Conservation (phyloP, 2,888 invertebrate genomes). For the Plebejus melissa region DNA sequence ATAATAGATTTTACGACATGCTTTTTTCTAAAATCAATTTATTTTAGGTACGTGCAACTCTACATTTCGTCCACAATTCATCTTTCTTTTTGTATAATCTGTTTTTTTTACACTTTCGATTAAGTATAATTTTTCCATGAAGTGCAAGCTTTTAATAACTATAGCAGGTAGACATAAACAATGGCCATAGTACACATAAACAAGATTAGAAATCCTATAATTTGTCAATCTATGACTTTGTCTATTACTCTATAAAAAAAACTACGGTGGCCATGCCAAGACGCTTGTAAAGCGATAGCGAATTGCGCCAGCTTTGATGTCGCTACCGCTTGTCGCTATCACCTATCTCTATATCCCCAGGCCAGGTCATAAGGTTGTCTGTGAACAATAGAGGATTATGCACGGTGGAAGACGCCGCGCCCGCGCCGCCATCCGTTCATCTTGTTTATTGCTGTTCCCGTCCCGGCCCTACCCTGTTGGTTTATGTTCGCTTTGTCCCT, state of each 20-base stretch:
- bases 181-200: too few relatives aligned
- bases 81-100: neutral
- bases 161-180: too few relatives aligned
- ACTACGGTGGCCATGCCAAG: too few relatives aligned
- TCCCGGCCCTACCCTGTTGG: neutral
- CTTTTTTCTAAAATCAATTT: neutral
- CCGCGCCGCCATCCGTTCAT: constrained; percentile 38
- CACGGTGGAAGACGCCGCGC: constrained; percentile 54
- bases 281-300: too few relatives aligned
- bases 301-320: too few relatives aligned
- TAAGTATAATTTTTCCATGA: too few relatives aligned
- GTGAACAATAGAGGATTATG: constrained; percentile 64
- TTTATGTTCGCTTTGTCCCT: constrained; percentile 8
- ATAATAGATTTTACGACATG: neutral
- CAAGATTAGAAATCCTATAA: too few relatives aligned
- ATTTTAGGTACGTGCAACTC: neutral
- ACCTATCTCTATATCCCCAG: constrained; percentile 36
- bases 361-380: constrained; percentile 34
- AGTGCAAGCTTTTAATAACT: too few relatives aligned
- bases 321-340: constrained; percentile 30
- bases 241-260: too few relatives aligned
- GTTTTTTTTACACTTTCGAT: too few relatives aligned
- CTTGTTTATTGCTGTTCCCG: constrained; percentile 7
- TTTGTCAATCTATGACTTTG: too few relatives aligned
- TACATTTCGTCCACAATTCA: neutral